Base-by-base conservation (phyloP, 2,113 vertebrate genomes). In the Gambusia affinis region DNA sequence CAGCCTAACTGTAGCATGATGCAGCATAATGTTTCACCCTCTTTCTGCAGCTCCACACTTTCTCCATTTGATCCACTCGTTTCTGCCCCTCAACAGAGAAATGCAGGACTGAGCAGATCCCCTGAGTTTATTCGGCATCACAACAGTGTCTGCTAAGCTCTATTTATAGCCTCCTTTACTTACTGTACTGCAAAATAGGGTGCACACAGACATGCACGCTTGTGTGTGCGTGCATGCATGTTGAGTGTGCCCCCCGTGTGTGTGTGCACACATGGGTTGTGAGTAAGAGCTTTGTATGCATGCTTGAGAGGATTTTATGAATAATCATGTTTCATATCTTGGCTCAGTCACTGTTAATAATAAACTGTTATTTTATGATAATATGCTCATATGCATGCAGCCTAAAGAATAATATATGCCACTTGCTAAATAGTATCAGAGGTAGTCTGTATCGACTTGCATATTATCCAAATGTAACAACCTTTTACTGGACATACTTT, bases 71-170 rank as follows among this genome's bases (percentile, higher is more conserved):
- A 62, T 24, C 29, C 10, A 15, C 67, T 30, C 28, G 60, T 84
- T 87, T 85, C 83, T 89, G 79, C 88, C 84, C 85, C 82, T 87
- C 88, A 87, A 90, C 88, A 90, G 87, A 85, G 60, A 62, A 70
- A 85, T 69, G 68, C 61, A 8, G 30, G 60, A 54, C 42, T 74
- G 79, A 84, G 73, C 72, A 78, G 42, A 74, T 77, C 76, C 70
- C 63, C 64, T 51, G 74, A 84, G 72, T 85, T 70, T 80, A 83
- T 80, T 79, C 79, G 22, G 39, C 80, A 81, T 84, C 29, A 81
- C 60, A 35, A 51, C 22, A 31, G 47, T 42, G 72, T 72, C 62
- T 81, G 72, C 82, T 35, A 17, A 69, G 35, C n/a, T 66, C 82
- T 85, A 88, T 90, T 89, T 81, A 79, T 85, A 89, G 85, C 73